Evolutionary conservation across 1,140 invertebrate genomes (phyloP), one percentile per base, ranked within the genome.

Genomic region (Euschistus heros): DNA sequence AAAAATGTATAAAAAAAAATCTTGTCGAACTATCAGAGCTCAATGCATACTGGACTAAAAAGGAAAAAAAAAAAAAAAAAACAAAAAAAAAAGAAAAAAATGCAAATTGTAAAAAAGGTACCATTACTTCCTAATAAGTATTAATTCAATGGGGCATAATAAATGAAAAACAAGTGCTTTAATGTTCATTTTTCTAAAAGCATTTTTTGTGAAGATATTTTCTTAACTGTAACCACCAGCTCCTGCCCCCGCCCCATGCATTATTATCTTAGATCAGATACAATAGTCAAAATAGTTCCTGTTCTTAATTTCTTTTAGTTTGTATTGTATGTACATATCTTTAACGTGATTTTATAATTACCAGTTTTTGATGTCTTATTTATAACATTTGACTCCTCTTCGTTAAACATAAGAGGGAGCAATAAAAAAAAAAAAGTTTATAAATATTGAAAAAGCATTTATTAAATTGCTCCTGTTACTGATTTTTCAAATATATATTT

Each of bases 271-370:
- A 57, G 24, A 26, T 57, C 2, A 24, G 18, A 22, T 24, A 26
- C 54, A 57, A 57, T 57, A 57, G 54, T 57, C 54, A 24, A 57
- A 24, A 57, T 57, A 57, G 54, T 57, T 57, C 54, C 54, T 57
- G 18, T 50, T 50, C 6, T 57, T 57, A 24, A 17, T 57, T 22
- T 57, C 20, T 57, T 57, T 57, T 26, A 57, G 24, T 57, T 57
- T 57, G 24, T 57, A 57, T 57, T 57, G 24, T 57, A 57, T 57
- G 54, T 57, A 57, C 18, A 57, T 57, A 57, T 42, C 26, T 37
- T 60, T 26, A 37, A 54, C 7, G 20, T 59, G 18, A 61, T 61
- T 61, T 44, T 61, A 61, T 61, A 30, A 44, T 61, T 22, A 20
- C 24, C 30, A 61, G 2, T 61, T 61, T 61, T 61, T 26, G 30